A percentile compares a stretch with the other conserved stretches of the same genome.
Evolutionary conservation across 2,888 invertebrate genomes (phyloP).

Genomic region (Oligia fasciuncula): DNA sequence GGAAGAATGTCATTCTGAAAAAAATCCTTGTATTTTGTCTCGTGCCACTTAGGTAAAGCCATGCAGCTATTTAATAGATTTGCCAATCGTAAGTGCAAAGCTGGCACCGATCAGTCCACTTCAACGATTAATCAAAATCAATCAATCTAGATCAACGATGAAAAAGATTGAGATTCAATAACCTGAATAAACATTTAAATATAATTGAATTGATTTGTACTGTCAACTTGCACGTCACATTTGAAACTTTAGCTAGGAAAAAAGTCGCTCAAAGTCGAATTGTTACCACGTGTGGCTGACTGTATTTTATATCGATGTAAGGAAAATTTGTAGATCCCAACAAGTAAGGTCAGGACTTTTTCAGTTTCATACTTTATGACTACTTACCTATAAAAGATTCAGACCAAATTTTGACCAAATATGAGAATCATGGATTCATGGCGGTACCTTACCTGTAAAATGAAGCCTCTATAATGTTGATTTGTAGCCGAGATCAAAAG

Average conservation of each 20-base stretch:
- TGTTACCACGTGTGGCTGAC: not conserved
- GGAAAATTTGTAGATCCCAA: not conserved
- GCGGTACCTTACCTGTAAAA: not conserved
- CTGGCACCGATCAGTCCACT: slow-evolving; percentile 30
- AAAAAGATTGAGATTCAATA: slow-evolving; percentile 39
- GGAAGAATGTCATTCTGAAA: too few species aligned
- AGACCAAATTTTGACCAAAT: not conserved
- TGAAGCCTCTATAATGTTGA: not conserved
- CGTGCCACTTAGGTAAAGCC: not conserved
- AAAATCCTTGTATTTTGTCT: not conserved
- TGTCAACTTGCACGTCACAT: slow-evolving; percentile 13
- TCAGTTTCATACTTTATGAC: too few species aligned
- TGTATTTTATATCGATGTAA: not conserved
- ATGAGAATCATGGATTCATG: not conserved
- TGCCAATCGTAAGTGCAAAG: slow-evolving; percentile 23
- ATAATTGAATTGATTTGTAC: slow-evolving; percentile 27
- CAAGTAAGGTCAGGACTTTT: not conserved
- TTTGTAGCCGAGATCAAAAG: not conserved
- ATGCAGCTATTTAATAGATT: not conserved
- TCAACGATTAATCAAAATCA: slow-evolving; percentile 45
- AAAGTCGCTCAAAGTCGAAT: not conserved
- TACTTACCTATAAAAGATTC: not conserved
- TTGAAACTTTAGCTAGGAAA: slow-evolving; percentile 19
- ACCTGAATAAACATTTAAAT: slow-evolving; percentile 43
- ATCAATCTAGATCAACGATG: slow-evolving; percentile 26